Evolutionary conservation across 2,797 vertebrate species (phyloP), one percentile per base, ranked within the genome.

Genomic region (Protonibea diacanthus): DNA sequence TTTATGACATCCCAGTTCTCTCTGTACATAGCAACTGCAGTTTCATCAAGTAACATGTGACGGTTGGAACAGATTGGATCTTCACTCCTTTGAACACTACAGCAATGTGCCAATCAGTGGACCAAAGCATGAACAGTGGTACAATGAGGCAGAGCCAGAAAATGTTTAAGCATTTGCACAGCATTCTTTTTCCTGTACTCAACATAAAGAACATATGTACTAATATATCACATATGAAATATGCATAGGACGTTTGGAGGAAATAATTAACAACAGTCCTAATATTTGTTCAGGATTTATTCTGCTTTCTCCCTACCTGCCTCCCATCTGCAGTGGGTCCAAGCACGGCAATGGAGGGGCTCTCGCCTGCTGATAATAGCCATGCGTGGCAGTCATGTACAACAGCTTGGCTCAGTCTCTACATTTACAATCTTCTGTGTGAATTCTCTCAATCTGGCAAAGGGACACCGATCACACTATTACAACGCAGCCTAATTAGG

Each of bases 21-120:
- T 57, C 44, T 48, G n/a, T n/a, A 17, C 17, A 42, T 18, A 33
- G 73, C 45, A 69, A 58, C 78, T 51, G 38, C 33, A 27, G 23
- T 67, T 76, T 76, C 63, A 49, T 76, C 42, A 38, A 79, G 53
- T 68, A 45, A 63, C 57, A 59, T 47, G 33, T 55, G 63, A 83
- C 1, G 18, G 49, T 15, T 40, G 53, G 61, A 71, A 49, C 38
- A 27, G 33, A 60, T 25, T 27, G 20, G 70, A 12, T 68, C 45
- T 3, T 42, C 9, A 29, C 21, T 63, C 10, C 42, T 79, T 38
- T 74, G 23, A 72, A 74, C 29, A 52, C 20, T 12, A 6, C 55
- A 72, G 74, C 21, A 33, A 44, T 38, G 12, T 66, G 82, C 48
- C 20, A 70, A 56, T 72, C 74, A 70, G 57, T 6, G 29, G 40